Percentiles rank a stretch among this genome's conserved stretches.
Evolutionary conservation across 1,140 invertebrate genomes (phyloP).

Genomic region (Aleiodes sp.): DNA sequence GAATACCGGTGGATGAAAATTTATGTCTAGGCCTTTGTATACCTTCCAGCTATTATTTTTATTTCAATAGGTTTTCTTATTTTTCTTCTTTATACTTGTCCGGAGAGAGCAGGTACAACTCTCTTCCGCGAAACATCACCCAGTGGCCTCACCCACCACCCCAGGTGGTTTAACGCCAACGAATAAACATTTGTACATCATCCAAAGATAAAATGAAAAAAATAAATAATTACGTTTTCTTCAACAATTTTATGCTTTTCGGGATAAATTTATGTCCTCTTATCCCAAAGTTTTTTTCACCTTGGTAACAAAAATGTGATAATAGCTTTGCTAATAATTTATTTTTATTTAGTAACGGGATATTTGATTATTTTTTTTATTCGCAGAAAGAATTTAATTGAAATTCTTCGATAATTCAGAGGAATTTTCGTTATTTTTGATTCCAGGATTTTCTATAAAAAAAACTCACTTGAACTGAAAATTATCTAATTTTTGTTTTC

Average conservation of each 20-base stretch:
- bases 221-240: neutral
- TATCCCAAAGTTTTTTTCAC: neutral
- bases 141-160: slow-evolving; percentile 14
- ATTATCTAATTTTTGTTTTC: neutral
- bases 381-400: no score
- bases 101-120: neutral
- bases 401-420: no score
- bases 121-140: slow-evolving; percentile 8
- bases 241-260: neutral
- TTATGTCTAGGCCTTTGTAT: neutral
- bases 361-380: no score
- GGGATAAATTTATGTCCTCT: neutral
- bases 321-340: no score
- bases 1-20: neutral
- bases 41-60: slow-evolving; percentile 7
- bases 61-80: neutral
- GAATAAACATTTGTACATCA: neutral
- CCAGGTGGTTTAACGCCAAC: neutral
- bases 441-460: neutral
- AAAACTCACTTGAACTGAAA: neutral
- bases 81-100: neutral
- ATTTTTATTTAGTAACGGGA: no score
- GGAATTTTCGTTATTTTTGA: slow-evolving; percentile 1
- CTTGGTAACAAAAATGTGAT: no score
- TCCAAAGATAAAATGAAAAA: neutral